These are phyloP conservation scores for Lichenostomus cassidix DNA, from an alignment of 2,113 vertebrate genomes.

Conservation along the genomic window DNA sequence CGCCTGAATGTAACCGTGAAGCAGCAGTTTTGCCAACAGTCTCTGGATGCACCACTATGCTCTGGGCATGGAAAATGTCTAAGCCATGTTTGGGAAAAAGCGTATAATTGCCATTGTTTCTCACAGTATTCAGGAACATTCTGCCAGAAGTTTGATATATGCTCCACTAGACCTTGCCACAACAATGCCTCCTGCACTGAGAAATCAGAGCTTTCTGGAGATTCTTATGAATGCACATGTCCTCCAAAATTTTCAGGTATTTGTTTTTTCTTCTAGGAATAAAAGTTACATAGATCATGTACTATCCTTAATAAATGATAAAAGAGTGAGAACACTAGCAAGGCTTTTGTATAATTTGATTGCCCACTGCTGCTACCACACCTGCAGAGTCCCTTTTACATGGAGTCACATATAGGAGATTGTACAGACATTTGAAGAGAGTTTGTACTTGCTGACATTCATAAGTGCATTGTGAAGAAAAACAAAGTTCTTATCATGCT, in stretches of 20 bases:
- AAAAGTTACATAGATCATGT: not conserved
- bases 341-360: not conserved
- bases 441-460: not conserved
- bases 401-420: not conserved
- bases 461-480: not conserved
- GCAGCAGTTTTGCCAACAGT: conserved; percentile 74
- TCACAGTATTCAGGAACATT: conserved; percentile 77
- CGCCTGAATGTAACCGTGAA: conserved; percentile 80
- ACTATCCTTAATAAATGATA: not conserved
- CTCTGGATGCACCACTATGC: conserved; percentile 71
- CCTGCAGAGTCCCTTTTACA: not conserved
- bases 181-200: conserved; percentile 76
- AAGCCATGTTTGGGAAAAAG: conserved; percentile 71
- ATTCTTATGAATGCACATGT: conserved; percentile 74
- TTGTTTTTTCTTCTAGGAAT: not conserved
- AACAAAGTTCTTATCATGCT: not conserved
- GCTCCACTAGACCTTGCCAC: conserved; percentile 74
- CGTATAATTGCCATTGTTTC: conserved; percentile 77
- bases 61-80: conserved; percentile 81
- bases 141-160: conserved; percentile 79
- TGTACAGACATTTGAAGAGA: not conserved
- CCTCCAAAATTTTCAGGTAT: conserved; percentile 80
- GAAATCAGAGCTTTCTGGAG: conserved; percentile 24
- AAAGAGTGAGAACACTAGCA: not conserved
- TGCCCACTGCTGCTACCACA: not conserved